Conservation (phyloP, 2,797 vertebrate genomes). For the Coregonus ussuriensis region DNA sequence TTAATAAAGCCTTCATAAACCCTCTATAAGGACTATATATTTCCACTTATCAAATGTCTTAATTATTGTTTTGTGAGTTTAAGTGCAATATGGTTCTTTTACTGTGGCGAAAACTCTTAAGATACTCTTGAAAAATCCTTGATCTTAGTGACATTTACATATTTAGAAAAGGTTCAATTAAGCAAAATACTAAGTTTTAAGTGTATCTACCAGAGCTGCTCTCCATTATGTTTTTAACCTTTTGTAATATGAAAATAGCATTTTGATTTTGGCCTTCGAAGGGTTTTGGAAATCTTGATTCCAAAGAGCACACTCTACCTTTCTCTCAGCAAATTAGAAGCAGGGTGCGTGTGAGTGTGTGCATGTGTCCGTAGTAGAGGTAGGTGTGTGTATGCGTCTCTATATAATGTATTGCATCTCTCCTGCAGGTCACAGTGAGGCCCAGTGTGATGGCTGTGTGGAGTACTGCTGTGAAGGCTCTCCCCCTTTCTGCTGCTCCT, state of each 20-base stretch:
- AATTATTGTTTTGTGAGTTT: background rate
- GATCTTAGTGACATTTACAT: constrained; percentile 12
- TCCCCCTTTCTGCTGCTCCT: constrained; percentile 90
- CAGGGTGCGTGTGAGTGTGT: no score
- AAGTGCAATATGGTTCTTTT: background rate
- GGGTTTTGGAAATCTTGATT: no score
- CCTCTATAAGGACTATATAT: background rate
- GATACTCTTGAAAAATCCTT: constrained; percentile 33
- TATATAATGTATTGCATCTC: constrained; percentile 36
- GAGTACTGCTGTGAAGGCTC: constrained; percentile 91
- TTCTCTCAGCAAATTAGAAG: no score
- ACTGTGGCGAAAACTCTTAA: background rate
- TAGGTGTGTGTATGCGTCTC: constrained; percentile 9
- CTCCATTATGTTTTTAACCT: background rate
- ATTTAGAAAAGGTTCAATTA: background rate
- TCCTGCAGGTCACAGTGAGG: constrained; percentile 77
- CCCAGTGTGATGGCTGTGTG: constrained; percentile 85
- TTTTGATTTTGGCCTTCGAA: no score
- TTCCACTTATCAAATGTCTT: background rate
- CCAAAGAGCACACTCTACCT: no score
- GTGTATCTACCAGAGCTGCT: background rate
- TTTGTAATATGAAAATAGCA: no score
- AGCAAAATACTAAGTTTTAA: background rate
- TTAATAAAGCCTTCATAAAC: background rate
- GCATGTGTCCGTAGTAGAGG: no score